Conservation (phyloP, 2,797 vertebrate genomes). For the Rhinichthys osculus region DNA sequence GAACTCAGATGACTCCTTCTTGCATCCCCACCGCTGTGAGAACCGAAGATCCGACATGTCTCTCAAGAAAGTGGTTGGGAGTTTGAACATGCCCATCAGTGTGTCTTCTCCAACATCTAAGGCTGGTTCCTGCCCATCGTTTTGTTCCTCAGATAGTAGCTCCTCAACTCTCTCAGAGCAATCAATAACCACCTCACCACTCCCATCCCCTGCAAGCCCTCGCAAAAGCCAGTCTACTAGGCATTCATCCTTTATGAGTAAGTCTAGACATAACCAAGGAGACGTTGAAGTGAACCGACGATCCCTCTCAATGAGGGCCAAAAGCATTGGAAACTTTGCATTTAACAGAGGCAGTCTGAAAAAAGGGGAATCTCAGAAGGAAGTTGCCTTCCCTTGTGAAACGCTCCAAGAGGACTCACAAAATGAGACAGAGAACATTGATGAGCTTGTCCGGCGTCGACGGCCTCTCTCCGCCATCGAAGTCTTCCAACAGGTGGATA, state of each 20-base stretch:
- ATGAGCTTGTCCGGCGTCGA: slow-evolving; percentile 61
- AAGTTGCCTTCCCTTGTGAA: slow-evolving; percentile 75
- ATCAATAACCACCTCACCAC: slow-evolving; percentile 84
- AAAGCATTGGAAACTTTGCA: slow-evolving; percentile 76
- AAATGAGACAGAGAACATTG: slow-evolving; percentile 75
- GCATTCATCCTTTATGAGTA: slow-evolving; percentile 75
- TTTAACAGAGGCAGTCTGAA: slow-evolving; percentile 71
- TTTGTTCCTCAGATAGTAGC: slow-evolving; percentile 82
- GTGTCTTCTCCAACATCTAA: slow-evolving; percentile 61
- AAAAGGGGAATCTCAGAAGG: slow-evolving; percentile 74
- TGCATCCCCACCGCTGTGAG: slow-evolving; percentile 58
- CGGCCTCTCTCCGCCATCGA: slow-evolving; percentile 83
- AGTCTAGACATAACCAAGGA: slow-evolving; percentile 66
- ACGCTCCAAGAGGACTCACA: slow-evolving; percentile 78
- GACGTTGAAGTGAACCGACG: slow-evolving; percentile 79
- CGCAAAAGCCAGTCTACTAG: slow-evolving; percentile 73
- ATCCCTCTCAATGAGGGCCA: slow-evolving; percentile 82
- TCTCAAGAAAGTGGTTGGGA: slow-evolving; percentile 66
- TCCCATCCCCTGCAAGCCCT: slow-evolving; percentile 79
- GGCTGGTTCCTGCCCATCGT: slow-evolving; percentile 79
- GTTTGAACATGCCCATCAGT: slow-evolving; percentile 58
- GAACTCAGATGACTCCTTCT: slow-evolving; percentile 80
- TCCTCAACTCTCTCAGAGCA: slow-evolving; percentile 81
- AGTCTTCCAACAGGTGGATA: slow-evolving; percentile 84
- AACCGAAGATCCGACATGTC: slow-evolving; percentile 22